Conservation (phyloP, 2,113 vertebrate genomes). For the Agelaius tricolor region DNA sequence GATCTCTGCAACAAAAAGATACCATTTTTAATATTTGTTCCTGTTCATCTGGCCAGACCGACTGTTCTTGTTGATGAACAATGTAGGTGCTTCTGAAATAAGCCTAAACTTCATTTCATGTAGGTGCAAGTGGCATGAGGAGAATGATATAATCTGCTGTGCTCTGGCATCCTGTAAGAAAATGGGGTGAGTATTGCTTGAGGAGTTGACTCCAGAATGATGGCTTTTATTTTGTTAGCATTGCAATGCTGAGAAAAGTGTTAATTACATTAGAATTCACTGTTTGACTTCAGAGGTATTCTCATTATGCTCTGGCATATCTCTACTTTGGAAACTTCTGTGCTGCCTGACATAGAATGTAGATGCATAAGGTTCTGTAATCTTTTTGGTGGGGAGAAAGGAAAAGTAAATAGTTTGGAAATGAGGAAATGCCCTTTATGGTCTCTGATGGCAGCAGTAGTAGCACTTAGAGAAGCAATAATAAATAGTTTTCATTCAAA, state of each 20-base stretch:
- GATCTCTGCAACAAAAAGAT: neutral
- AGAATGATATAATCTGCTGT: constrained; percentile 77
- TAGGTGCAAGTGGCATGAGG: constrained; percentile 84
- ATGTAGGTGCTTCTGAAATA: neutral
- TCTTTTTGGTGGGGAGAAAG: neutral
- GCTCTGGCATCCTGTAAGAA: constrained; percentile 82
- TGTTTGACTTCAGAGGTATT: neutral
- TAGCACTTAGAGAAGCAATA: neutral
- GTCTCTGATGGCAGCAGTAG: neutral
- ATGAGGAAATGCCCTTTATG: neutral
- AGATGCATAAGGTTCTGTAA: neutral
- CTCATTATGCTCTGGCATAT: neutral
- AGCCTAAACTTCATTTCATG: neutral
- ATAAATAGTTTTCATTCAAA: neutral
- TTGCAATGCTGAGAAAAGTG: neutral
- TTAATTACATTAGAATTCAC: neutral
- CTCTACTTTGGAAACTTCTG: neutral
- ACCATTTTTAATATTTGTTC: neutral
- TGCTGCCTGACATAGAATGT: neutral
- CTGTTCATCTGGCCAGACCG: neutral
- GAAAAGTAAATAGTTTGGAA: neutral
- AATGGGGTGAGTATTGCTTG: constrained; percentile 70
- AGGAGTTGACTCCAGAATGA: neutral
- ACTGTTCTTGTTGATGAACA: neutral
- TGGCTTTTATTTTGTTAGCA: neutral